Evolutionary conservation across 1,140 invertebrate species (phyloP), one percentile per base, ranked within the genome.

Genomic region (Drosophila sulfurigaster): DNA sequence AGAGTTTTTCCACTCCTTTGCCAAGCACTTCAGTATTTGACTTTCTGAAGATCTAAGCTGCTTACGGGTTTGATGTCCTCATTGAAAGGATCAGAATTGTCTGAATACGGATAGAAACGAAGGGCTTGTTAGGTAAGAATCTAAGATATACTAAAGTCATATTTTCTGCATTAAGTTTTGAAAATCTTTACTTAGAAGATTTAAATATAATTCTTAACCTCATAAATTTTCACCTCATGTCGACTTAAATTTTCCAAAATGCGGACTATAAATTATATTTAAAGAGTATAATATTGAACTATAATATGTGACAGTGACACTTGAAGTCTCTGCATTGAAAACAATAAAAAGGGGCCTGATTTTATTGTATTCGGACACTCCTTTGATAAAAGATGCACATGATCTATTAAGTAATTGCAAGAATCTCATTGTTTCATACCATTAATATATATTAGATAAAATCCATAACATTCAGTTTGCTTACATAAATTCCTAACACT

Each of bases 21-120:
- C 1, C n/a, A 5, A 54, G 5, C 45, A 75, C 51, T 43, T 59
- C 45, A 35, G 28, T 20, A 48, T 46, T 75, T 83, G 67, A 83
- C 67, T 80, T 69, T 51, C 41, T n/a, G 11, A 32, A 41, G n/a
- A 45, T 28, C 6, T 83, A 83, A 82, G 81, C 81, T 51, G 76
- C 58, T 82, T 82, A 77, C n/a, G 30, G 54, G 35, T 48, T 66
- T 79, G 43, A 71, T 75, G 28, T 78, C 49, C 65, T 13, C 49
- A 69, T 78, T 38, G 11, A 57, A 51, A 41, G 38, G 38, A 35
- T 15, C 15, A 15, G 32, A 45, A 30, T 48, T 30, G 16, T 16
- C 13, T 25, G 16, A 8, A 5, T 35, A 46, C n/a, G 54, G 8
- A 54, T 32, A 16, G n/a, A 56, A 13, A 74, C 6, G 1, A 25